These are phyloP conservation scores for Corythaixoides concolor DNA, from an alignment of 2,113 vertebrate species.

Conservation along the genomic window DNA sequence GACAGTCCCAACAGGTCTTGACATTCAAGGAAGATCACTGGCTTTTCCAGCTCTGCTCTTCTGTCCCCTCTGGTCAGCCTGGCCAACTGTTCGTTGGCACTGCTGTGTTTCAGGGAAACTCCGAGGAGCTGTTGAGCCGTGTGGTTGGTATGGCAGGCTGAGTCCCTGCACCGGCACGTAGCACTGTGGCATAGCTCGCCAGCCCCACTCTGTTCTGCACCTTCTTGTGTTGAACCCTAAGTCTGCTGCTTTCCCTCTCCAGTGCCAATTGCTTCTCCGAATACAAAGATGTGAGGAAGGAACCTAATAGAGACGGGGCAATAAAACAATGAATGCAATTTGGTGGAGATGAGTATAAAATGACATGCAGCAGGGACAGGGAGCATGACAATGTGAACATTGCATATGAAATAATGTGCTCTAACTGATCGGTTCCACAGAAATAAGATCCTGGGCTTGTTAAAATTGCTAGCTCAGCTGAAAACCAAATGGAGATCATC, in stretches of 20 bases:
- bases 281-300: background rate
- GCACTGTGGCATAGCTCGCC: background rate
- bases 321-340: background rate
- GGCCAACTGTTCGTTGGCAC: background rate
- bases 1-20: background rate
- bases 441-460: background rate
- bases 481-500: background rate
- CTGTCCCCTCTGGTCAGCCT: background rate
- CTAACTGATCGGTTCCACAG: background rate
- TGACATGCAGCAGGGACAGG: background rate
- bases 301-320: background rate
- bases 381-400: background rate
- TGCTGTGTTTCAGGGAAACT: background rate
- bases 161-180: rapidly evolving
- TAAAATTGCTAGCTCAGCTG: background rate
- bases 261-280: background rate
- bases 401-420: background rate
- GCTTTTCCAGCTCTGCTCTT: background rate
- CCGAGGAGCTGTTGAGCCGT: background rate
- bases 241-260: background rate
- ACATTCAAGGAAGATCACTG: background rate
- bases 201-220: background rate
- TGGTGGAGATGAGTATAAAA: background rate
- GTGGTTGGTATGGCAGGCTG: background rate
- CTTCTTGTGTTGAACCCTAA: background rate